Conservation (phyloP, 1,140 invertebrate species). For the Apolygus lucorum region DNA sequence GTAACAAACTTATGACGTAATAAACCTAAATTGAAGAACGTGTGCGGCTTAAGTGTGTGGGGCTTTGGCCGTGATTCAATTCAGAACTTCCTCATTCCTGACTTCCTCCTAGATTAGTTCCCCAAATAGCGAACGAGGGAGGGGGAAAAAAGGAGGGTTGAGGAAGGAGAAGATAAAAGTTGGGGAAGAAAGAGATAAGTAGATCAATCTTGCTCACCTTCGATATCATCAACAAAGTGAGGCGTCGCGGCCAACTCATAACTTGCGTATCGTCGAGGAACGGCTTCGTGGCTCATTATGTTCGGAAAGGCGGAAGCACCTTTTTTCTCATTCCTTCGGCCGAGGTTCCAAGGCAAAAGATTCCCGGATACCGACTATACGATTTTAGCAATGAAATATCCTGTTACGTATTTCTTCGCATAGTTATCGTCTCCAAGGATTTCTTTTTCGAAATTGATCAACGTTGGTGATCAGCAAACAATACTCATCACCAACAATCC, state of each 20-base stretch:
- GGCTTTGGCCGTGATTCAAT: background rate
- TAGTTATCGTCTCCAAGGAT: too few relatives aligned
- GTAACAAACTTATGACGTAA: background rate
- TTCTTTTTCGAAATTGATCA: too few relatives aligned
- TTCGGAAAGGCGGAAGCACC: too few relatives aligned
- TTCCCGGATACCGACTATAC: too few relatives aligned
- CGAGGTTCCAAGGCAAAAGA: too few relatives aligned
- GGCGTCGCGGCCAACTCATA: background rate
- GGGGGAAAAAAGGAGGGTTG: background rate
- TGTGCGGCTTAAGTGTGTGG: too few relatives aligned
- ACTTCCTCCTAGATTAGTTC: background rate
- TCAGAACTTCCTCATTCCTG: background rate
- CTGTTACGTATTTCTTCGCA: too few relatives aligned
- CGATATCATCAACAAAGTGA: background rate
- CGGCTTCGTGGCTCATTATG: background rate
- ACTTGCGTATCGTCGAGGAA: background rate
- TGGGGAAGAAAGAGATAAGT: background rate
- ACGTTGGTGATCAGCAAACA: too few relatives aligned
- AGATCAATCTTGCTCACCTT: slow-evolving; percentile 1
- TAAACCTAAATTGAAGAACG: background rate
- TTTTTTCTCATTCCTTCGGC: too few relatives aligned
- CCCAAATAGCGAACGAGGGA: background rate
- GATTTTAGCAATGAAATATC: too few relatives aligned
- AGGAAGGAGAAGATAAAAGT: background rate
- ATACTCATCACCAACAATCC: too few relatives aligned